Evolutionary conservation across 2,113 vertebrate genomes (phyloP).

Genomic region (Otis tarda): DNA sequence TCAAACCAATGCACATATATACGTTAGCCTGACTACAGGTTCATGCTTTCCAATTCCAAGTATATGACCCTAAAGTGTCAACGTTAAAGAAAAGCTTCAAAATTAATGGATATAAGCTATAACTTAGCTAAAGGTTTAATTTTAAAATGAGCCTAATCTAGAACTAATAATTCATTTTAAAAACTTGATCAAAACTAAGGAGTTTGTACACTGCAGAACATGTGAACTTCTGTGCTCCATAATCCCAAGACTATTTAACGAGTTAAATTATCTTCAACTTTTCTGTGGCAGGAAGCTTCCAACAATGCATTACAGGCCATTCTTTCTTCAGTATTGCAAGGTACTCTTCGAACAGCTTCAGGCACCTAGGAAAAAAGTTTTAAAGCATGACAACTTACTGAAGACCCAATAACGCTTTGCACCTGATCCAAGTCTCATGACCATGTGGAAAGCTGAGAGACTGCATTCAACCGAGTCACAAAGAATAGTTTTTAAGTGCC

Average conservation of each 20-base stretch:
- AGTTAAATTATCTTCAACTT: neutral
- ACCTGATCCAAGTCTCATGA: neutral
- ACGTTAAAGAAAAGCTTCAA: neutral
- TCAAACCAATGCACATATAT: neutral
- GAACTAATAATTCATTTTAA: neutral
- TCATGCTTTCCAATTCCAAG: neutral
- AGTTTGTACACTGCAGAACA: neutral
- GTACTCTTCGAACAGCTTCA: neutral
- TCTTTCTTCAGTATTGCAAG: neutral
- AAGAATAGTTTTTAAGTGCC: neutral
- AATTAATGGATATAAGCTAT: neutral
- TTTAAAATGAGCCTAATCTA: neutral
- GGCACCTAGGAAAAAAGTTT: neutral
- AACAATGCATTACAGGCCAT: neutral
- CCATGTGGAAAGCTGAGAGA: neutral
- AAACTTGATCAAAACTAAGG: neutral
- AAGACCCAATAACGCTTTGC: neutral
- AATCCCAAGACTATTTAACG: neutral
- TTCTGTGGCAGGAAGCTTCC: neutral
- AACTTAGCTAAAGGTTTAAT: neutral
- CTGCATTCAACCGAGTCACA: neutral
- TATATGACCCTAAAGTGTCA: neutral
- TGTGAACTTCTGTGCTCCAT: neutral
- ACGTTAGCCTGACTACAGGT: neutral
- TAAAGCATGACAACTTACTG: neutral